phyloP scores from a whole-genome alignment of 2,113 vertebrate genomes.

The Entelurus aequoreus region DNA sequence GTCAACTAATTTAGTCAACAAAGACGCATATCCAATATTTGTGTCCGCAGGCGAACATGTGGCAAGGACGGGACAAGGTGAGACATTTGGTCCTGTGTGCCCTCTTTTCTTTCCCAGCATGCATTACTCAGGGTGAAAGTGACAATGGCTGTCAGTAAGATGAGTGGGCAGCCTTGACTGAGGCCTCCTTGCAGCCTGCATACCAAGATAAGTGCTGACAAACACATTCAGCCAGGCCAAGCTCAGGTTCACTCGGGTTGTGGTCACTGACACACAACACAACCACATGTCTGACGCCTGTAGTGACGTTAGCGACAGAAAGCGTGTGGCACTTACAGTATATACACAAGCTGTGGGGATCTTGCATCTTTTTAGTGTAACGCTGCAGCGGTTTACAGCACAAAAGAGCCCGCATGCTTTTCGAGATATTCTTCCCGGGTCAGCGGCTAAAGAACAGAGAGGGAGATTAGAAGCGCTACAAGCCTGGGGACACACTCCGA shows the following conservation, averaged over 20 bases:
- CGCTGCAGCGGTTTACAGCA: conserved; percentile 26
- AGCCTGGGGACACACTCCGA: conserved; percentile 43
- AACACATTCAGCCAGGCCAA: conserved; percentile 45
- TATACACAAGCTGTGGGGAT: conserved; percentile 20
- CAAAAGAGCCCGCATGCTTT: conserved; percentile 30
- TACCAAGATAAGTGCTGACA: conserved; percentile 60
- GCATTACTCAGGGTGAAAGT: conserved; percentile 52
- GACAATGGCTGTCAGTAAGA: conserved; percentile 58
- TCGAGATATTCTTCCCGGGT: conserved; percentile 46
- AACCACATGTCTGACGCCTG: conserved; percentile 18
- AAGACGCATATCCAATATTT: background rate
- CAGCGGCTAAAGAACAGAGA: conserved; percentile 45
- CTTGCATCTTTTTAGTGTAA: conserved; percentile 26
- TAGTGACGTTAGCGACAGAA: conserved; percentile 18
- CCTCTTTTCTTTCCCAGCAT: conserved; percentile 34
- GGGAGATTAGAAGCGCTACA: conserved; percentile 42
- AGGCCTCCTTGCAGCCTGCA: conserved; percentile 43
- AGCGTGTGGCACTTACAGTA: no score
- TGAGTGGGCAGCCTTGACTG: conserved; percentile 58
- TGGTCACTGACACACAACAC: conserved; percentile 24
- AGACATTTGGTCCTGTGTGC: conserved; percentile 36
- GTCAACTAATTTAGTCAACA: no score
- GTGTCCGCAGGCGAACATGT: background rate
- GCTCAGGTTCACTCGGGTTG: conserved; percentile 35
- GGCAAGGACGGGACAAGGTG: conserved; percentile 39